Evolutionary conservation across 2,888 invertebrate species (phyloP).

Genomic region (Himalopsyche japonica): DNA sequence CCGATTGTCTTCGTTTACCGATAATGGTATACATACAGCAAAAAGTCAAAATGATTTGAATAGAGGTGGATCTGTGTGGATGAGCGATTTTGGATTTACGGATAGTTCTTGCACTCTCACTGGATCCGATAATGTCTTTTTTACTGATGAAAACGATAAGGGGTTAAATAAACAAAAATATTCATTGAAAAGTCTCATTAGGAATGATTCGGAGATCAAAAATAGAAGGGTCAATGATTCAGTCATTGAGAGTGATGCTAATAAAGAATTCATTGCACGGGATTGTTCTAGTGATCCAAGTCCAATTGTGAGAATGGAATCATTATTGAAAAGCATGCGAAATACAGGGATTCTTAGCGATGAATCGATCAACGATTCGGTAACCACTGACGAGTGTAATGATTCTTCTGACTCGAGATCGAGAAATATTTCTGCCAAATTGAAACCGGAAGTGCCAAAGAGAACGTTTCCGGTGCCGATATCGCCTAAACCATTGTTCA

Average conservation of each 20-base stretch:
- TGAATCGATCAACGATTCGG: not conserved
- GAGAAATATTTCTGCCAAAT: not conserved
- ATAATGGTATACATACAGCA: not conserved
- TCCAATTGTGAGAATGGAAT: not conserved
- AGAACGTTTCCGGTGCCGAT: not conserved
- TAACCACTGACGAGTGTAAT: not conserved
- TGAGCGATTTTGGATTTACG: not conserved
- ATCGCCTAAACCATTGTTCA: not conserved
- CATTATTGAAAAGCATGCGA: not conserved
- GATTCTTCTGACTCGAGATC: not conserved
- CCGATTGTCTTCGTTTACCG: slow-evolving; percentile 44
- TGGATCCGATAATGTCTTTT: not conserved
- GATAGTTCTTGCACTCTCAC: not conserved
- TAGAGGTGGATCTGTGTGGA: not conserved
- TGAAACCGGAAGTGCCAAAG: not conserved
- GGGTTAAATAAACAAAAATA: not conserved
- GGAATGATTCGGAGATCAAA: not conserved
- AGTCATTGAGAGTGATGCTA: not conserved
- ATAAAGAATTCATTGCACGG: not conserved
- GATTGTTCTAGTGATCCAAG: not conserved
- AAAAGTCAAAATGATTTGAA: not conserved
- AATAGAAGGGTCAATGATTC: not conserved
- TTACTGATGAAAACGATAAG: not conserved
- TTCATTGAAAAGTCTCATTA: not conserved
- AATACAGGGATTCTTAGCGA: not conserved